phyloP scores from a whole-genome alignment of 1,140 invertebrate genomes.

The Lethocerus indicus region DNA sequence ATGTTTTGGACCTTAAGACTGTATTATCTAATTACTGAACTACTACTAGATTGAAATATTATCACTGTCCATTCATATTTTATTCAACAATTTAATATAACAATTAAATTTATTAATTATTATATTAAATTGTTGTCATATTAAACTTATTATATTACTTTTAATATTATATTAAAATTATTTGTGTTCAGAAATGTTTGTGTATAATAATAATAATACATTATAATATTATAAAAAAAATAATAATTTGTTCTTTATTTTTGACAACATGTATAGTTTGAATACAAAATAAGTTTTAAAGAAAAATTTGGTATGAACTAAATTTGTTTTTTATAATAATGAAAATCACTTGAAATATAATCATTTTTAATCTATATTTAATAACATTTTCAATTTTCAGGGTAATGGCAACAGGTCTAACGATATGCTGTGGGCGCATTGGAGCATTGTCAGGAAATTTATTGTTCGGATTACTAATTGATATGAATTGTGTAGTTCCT shows the following conservation, averaged over 20 bases:
- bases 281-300: not conserved
- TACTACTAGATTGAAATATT: not conserved
- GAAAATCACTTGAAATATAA: not conserved
- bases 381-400: slow-evolving; percentile 26
- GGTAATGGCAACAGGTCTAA: slow-evolving; percentile 57
- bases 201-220: too few relatives aligned
- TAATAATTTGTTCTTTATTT: not conserved
- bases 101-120: not conserved
- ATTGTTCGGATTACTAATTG: slow-evolving; percentile 50
- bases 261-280: not conserved
- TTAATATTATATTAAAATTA: too few relatives aligned
- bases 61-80: not conserved
- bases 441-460: slow-evolving; percentile 49
- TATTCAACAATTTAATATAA: not conserved
- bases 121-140: not conserved
- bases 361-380: not conserved
- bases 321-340: not conserved
- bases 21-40: too few relatives aligned
- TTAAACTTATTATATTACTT: not conserved
- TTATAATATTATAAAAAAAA: not conserved
- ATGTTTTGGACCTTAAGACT: too few relatives aligned
- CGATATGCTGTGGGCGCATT: slow-evolving; percentile 49
- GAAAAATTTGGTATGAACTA: not conserved
- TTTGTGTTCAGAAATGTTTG: too few relatives aligned
- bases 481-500: slow-evolving; percentile 50